These are phyloP conservation scores for Nylanderia fulva DNA, from an alignment of 1,140 invertebrate species.

Conservation along the genomic window DNA sequence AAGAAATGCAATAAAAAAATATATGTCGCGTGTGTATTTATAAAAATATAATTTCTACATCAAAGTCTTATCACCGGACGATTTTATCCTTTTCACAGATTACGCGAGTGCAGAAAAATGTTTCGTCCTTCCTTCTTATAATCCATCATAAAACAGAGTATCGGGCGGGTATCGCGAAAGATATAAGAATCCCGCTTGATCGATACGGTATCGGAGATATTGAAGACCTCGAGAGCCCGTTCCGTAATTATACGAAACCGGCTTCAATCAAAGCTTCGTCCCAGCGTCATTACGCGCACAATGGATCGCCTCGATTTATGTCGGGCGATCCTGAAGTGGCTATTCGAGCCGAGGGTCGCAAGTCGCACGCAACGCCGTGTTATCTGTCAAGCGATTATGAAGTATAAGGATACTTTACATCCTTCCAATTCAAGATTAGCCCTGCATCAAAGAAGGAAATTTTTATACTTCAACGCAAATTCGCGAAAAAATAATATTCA, in stretches of 20 bases:
- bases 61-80: not conserved
- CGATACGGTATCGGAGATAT: not conserved
- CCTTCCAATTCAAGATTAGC: not conserved
- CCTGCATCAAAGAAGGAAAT: not conserved
- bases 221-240: constrained; percentile 11
- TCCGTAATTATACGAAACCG: constrained; percentile 4
- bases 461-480: not conserved
- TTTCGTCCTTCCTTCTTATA: not conserved
- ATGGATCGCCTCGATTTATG: constrained; percentile 45
- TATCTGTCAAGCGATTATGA: constrained; percentile 6
- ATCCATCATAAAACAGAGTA: not conserved
- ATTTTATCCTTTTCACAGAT: not conserved
- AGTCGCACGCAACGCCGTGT: not conserved
- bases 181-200: not conserved
- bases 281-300: constrained; percentile 29
- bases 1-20: not conserved
- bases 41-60: not conserved
- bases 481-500: not conserved
- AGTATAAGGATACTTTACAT: not conserved
- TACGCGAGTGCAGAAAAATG: not conserved
- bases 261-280: constrained; percentile 45
- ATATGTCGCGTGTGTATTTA: not conserved
- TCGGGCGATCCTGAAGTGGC: constrained; percentile 27
- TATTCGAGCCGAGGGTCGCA: not conserved
- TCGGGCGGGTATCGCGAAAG: not conserved